These are phyloP conservation scores for Callimorpha dominula DNA, from an alignment of 2,888 invertebrate genomes.

Conservation along the genomic window DNA sequence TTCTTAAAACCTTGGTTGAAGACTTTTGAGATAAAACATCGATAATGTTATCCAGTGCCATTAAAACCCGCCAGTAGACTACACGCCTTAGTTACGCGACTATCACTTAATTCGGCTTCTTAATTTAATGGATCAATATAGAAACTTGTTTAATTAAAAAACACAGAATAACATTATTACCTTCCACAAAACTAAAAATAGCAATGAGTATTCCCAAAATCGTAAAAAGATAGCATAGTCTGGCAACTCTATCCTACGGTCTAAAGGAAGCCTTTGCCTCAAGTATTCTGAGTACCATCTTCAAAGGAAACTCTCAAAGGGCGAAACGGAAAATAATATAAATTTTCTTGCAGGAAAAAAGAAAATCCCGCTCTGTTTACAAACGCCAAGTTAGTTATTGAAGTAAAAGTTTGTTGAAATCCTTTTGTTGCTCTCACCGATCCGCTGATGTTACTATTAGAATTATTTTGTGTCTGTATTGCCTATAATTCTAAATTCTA, in stretches of 20 bases:
- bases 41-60: too few relatives aligned
- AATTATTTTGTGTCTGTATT: slow-evolving; percentile 9
- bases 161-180: neutral
- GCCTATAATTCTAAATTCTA: neutral
- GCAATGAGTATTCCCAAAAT: neutral
- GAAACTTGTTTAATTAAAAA: neutral
- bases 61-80: too few relatives aligned
- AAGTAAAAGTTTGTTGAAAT: slow-evolving; percentile 32
- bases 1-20: too few relatives aligned
- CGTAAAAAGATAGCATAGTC: too few relatives aligned
- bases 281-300: slow-evolving; percentile 42
- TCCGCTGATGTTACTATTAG: slow-evolving; percentile 16
- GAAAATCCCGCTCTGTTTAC: slow-evolving; percentile 23
- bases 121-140: neutral
- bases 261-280: slow-evolving; percentile 59
- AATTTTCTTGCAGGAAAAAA: slow-evolving; percentile 46
- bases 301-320: slow-evolving; percentile 60
- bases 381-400: slow-evolving; percentile 43
- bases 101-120: too few relatives aligned
- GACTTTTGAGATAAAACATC: too few relatives aligned
- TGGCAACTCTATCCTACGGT: slow-evolving; percentile 49
- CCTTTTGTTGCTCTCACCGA: slow-evolving; percentile 20
- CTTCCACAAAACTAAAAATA: neutral
- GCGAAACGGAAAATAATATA: slow-evolving; percentile 56
- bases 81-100: too few relatives aligned